Base-by-base conservation (phyloP, 1,140 invertebrate genomes). In the Apis laboriosa region DNA sequence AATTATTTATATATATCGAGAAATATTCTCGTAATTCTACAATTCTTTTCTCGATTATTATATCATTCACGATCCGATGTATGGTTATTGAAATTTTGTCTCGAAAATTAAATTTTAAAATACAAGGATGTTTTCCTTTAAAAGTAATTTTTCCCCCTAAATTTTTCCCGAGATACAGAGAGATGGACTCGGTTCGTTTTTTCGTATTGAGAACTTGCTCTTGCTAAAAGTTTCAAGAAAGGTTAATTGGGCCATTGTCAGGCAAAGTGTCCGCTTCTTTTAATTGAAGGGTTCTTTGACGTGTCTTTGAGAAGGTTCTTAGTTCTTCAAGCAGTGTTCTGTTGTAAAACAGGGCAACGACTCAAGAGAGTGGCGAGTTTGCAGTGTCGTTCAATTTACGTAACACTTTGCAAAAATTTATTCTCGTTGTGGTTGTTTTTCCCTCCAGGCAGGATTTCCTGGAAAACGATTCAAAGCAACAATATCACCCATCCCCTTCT, bases 171-270 rank as follows among this genome's bases (percentile, higher is more conserved):
- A 17, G 55, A 15, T 53, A 56, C 19, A 43, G 17, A 43, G 17
- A 43, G 28, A 9, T 28, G 34, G 19, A 43, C 9, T 21, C 24
- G 12, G 34, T 34, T 34, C 34, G 34, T 34, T 28, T 17, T 24
- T 17, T 34, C 17, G 61, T 28, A 28, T 63, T 28, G 24, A 19
- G 19, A 21, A 19, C 15, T 12, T 7, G 19, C 4, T 12, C 34
- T 34, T 11, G 66, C 43, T 67, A 49, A 13, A 68, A 49, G 66
- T 49, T 68, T 49, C 28, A 49, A 72, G 70, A 34, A 19, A 72
- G 70, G 70, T 72, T 71, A 71, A 71, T 71, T 71, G 70, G 64
- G 34, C 70, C 24, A 72, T 72, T 72, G 70, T 72, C 70, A 19
- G 28, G 70, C 11, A 19, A 56, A 72, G 70, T 56, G 70, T 55